Conservation (phyloP, 2,888 invertebrate genomes). For the Cephus nigrinus region DNA sequence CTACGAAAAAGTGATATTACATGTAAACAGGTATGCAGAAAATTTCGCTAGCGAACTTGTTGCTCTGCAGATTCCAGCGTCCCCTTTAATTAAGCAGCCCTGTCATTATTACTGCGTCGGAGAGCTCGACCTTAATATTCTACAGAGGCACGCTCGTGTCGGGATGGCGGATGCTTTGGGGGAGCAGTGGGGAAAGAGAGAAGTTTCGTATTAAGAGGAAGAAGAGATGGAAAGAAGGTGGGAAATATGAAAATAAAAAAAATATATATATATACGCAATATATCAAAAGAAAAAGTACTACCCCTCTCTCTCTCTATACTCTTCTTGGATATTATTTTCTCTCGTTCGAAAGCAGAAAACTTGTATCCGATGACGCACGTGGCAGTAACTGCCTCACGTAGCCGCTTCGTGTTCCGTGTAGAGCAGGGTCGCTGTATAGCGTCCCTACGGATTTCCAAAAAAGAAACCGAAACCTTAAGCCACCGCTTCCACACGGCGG, state of each 20-base stretch:
- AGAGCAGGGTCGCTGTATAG: constrained; percentile 10
- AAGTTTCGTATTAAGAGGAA: background rate
- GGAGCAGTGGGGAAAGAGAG: background rate
- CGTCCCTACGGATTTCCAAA: constrained; percentile 16
- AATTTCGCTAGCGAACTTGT: background rate
- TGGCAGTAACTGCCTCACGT: constrained; percentile 29
- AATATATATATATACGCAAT: background rate
- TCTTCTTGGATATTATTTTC: constrained; percentile 22
- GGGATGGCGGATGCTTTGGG: background rate
- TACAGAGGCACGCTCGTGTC: background rate
- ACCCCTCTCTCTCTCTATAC: background rate
- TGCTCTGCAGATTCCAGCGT: background rate
- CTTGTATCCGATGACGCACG: constrained; percentile 27
- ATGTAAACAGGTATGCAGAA: background rate
- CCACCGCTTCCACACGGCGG: constrained; percentile 6
- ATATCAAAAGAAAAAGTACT: background rate
- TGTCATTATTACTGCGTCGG: constrained; percentile 28
- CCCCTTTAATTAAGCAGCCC: constrained; percentile 31
- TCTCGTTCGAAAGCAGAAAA: constrained; percentile 13
- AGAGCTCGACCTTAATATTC: background rate
- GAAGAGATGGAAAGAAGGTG: constrained; percentile 4
- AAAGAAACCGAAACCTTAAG: constrained; percentile 9
- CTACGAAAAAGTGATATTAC: background rate
- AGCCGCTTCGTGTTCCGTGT: constrained; percentile 4
- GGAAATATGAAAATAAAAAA: background rate